Conservation (phyloP, 2,113 vertebrate genomes). For the Gopherus evgoodei region DNA sequence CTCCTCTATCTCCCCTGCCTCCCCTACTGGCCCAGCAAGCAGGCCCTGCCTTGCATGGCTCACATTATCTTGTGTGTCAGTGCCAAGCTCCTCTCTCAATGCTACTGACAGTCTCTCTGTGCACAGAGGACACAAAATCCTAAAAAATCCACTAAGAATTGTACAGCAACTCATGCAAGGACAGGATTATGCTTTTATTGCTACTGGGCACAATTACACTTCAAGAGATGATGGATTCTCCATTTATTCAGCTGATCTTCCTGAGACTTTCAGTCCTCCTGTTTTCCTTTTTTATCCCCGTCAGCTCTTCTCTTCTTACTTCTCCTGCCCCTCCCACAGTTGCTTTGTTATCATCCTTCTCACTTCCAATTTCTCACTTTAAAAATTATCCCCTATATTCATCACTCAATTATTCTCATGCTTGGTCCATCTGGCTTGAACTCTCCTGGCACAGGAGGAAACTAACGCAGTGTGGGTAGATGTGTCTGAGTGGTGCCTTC, state of each 20-base stretch:
- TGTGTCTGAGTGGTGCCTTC: background rate
- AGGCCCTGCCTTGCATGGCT: background rate
- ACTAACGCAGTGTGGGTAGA: background rate
- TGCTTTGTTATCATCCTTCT: background rate
- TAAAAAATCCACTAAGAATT: background rate
- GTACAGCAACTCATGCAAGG: background rate
- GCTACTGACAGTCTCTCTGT: background rate
- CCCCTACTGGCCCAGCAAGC: background rate
- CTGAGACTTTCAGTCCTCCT: background rate
- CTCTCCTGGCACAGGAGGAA: background rate
- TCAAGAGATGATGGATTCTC: accelerated
- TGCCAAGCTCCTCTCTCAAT: background rate
- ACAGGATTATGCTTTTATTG: background rate
- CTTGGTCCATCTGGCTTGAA: background rate
- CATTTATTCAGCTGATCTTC: background rate
- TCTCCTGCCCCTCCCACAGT: background rate
- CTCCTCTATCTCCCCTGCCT: no score
- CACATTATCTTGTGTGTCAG: background rate
- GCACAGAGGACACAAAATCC: background rate
- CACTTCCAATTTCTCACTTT: background rate
- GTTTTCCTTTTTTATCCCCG: background rate
- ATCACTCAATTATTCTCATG: background rate
- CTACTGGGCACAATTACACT: background rate
- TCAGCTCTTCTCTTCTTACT: background rate
- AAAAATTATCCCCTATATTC: background rate